Conservation (phyloP, 2,888 invertebrate species). For the Sepioteuthis lessoniana region DNA sequence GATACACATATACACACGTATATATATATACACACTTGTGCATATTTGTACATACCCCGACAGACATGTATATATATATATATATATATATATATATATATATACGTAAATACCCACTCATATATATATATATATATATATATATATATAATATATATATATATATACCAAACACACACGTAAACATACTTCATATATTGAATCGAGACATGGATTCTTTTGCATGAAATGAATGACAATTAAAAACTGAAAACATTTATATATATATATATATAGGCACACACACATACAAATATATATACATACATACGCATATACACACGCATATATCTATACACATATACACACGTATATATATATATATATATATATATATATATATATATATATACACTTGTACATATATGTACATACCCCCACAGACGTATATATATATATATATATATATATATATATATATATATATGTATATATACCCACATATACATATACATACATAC, state of each 20-base stretch:
- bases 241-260: too few species aligned
- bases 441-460: neutral
- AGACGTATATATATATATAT: neutral
- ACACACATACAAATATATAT: neutral
- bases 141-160: constrained; percentile 33
- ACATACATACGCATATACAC: neutral
- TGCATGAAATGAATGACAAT: too few species aligned
- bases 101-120: neutral
- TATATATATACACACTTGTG: neutral
- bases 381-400: neutral
- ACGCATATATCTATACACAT: neutral
- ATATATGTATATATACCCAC: too few species aligned
- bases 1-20: neutral
- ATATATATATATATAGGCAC: neutral
- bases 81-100: constrained; percentile 33
- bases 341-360: neutral
- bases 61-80: neutral
- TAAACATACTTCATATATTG: too few species aligned
- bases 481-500: neutral
- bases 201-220: too few species aligned
- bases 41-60: too few species aligned
- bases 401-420: neutral
- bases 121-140: neutral
- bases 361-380: constrained; percentile 15
- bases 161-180: too few species aligned